Evolutionary conservation across 2,797 vertebrate genomes (phyloP).

Genomic region (Xerus rutilus): DNA sequence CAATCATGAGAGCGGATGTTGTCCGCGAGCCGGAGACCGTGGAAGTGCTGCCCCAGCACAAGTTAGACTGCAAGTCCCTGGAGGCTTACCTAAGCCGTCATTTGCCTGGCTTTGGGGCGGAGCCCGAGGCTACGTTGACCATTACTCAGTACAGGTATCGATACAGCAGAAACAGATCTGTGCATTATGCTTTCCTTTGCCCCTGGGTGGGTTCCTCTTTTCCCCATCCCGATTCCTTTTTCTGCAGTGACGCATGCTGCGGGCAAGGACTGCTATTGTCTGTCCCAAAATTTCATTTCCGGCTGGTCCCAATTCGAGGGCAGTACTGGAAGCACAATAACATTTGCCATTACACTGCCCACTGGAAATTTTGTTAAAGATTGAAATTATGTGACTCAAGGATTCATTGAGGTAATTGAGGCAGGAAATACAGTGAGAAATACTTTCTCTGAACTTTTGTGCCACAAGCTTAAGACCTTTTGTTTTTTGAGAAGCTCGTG

Average conservation of each 20-base stretch:
- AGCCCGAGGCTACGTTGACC: conserved; percentile 78
- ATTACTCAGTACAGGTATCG: conserved; percentile 94
- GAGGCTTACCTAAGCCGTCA: conserved; percentile 89
- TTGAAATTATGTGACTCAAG: not conserved
- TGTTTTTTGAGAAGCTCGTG: not conserved
- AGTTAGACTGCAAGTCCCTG: conserved; percentile 88
- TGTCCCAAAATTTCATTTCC: not conserved
- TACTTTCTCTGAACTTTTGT: not conserved
- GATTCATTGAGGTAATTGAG: not conserved
- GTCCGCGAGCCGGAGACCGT: conserved; percentile 73
- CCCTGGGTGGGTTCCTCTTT: not conserved
- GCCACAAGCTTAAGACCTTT: not conserved
- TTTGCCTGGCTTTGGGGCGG: conserved; percentile 85
- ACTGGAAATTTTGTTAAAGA: conserved; percentile 29
- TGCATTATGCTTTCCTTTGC: not conserved
- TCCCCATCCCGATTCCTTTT: not conserved
- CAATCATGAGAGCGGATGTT: not conserved
- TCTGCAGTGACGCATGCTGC: no score
- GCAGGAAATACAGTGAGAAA: not conserved
- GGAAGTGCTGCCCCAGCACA: conserved; percentile 90
- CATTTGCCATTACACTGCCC: not conserved
- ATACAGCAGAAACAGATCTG: not conserved
- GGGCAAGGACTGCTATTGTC: not conserved
- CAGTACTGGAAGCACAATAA: not conserved
- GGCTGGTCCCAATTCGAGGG: not conserved